Conservation (phyloP, 2,797 vertebrate species). For the Nyctibius grandis region DNA sequence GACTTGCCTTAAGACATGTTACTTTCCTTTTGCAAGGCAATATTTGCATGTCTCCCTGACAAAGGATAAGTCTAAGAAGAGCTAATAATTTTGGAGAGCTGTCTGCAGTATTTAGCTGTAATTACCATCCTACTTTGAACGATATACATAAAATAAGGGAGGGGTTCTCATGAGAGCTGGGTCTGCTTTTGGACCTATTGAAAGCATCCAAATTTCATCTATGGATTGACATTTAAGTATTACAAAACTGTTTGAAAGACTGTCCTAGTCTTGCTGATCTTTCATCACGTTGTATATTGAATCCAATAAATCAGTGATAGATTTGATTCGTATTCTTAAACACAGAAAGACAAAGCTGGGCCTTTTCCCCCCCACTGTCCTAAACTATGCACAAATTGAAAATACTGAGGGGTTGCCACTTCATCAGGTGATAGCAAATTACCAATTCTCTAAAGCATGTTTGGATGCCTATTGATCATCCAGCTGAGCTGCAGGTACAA, state of each 20-base stretch:
- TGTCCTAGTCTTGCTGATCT: not conserved
- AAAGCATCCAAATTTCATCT: not conserved
- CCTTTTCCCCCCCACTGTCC: accelerated
- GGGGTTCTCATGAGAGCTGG: not conserved
- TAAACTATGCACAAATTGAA: not conserved
- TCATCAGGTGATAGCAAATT: not conserved
- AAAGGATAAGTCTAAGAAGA: conserved; percentile 5
- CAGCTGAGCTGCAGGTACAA: not conserved
- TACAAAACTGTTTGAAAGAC: not conserved
- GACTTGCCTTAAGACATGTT: conserved; percentile 26
- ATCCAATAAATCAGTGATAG: not conserved
- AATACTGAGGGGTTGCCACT: not conserved
- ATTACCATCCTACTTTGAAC: conserved; percentile 30
- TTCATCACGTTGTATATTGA: not conserved
- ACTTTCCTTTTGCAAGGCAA: conserved; percentile 1
- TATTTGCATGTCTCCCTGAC: conserved; percentile 56
- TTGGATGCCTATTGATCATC: not conserved
- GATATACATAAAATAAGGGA: not conserved
- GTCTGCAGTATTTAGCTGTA: conserved; percentile 26
- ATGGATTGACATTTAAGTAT: not conserved
- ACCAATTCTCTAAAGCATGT: not conserved
- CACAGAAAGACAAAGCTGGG: not conserved
- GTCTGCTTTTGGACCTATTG: not conserved
- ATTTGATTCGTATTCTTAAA: not conserved
- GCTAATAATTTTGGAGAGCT: not conserved